Conservation (phyloP, 2,113 vertebrate species). For the Sminthopsis crassicaudata region DNA sequence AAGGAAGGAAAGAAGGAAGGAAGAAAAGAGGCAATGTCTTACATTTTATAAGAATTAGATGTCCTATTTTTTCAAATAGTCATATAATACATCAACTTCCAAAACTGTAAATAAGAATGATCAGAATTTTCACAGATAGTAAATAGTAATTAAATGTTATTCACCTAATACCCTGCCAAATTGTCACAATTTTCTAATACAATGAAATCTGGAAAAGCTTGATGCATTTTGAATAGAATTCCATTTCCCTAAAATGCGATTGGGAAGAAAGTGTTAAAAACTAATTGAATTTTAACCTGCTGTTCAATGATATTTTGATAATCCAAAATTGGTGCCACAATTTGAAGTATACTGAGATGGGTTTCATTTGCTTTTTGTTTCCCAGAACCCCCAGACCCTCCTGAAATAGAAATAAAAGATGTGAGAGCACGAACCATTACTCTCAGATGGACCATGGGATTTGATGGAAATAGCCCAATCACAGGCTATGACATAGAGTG, state of each 20-base stretch:
- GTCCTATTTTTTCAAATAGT: background rate
- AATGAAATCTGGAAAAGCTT: too few relatives aligned
- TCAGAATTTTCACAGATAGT: background rate
- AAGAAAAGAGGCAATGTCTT: fast-evolving
- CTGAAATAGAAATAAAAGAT: slow-evolving; percentile 97
- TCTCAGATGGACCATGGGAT: slow-evolving; percentile 98
- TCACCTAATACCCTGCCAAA: background rate
- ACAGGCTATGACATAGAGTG: slow-evolving; percentile 99
- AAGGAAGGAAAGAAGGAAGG: fast-evolving
- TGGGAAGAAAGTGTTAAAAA: slow-evolving; percentile 31
- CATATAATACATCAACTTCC: fast-evolving
- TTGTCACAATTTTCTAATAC: background rate
- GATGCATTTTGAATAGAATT: background rate
- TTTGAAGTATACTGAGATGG: slow-evolving; percentile 13
- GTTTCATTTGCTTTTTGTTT: slow-evolving; percentile 47
- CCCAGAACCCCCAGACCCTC: slow-evolving; percentile 95
- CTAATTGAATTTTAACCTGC: background rate
- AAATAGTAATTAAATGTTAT: background rate
- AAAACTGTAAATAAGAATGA: background rate
- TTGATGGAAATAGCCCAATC: slow-evolving; percentile 98
- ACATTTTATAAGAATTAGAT: background rate
- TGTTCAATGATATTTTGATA: background rate
- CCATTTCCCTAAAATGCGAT: background rate
- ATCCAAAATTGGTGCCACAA: fast-evolving
- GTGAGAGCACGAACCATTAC: slow-evolving; percentile 97